Evolutionary conservation across 92 coral and sea anemone genomes (phyloP).

Genomic region (Parazoanthus atlanticus): DNA sequence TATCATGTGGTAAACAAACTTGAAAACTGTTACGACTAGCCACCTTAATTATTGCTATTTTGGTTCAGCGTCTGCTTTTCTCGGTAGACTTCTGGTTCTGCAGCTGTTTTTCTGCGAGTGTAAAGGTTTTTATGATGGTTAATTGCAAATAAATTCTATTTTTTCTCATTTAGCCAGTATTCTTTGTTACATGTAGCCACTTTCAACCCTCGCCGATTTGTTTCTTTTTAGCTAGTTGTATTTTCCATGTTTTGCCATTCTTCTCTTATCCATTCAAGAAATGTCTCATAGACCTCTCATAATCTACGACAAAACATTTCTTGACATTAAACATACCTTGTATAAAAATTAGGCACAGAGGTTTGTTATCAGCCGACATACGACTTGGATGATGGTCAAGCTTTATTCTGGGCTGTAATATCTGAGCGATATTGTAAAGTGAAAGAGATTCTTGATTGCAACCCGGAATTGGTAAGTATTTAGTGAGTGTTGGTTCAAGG

Average conservation of each 20-base stretch:
- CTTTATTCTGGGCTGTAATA: slow-evolving; percentile 13
- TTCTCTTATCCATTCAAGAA: too few relatives aligned
- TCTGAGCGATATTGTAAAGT: slow-evolving; percentile 2
- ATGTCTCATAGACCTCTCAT: not conserved
- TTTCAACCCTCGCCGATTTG: not conserved
- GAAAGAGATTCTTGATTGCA: slow-evolving; percentile 2
- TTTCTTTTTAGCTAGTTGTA: not conserved
- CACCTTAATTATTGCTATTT: not conserved
- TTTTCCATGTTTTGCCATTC: not conserved
- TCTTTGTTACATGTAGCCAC: too few relatives aligned
- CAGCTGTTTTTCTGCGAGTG: not conserved
- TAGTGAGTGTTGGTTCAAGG: not conserved
- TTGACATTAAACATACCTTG: not conserved
- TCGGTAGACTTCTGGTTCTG: not conserved
- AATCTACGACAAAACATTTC: not conserved
- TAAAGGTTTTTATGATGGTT: not conserved
- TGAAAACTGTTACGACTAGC: not conserved
- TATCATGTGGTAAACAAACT: too few relatives aligned
- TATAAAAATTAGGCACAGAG: slow-evolving; percentile 15
- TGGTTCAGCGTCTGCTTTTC: not conserved
- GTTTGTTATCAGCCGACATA: not conserved
- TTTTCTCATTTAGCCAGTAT: too few relatives aligned
- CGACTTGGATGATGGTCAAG: not conserved
- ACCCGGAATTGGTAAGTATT: not conserved
- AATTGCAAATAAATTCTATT: not conserved